Base-by-base conservation (phyloP, 1,140 invertebrate species). In the Ostrea edulis region DNA sequence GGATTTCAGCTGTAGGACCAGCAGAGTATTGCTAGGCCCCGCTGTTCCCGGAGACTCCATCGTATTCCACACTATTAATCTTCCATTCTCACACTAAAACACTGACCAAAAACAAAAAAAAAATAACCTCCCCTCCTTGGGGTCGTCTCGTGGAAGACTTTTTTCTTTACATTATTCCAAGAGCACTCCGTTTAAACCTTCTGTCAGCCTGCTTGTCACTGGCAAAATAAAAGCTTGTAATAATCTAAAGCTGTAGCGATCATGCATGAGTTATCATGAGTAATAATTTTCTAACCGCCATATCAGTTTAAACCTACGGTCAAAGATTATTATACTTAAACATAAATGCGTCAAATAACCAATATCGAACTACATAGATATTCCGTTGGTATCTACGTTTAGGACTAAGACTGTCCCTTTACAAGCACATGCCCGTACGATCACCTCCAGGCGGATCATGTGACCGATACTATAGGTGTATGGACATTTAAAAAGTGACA, bases 1-100 rank as follows among this genome's bases (percentile, higher is more conserved):
- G n/a, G 95, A 94, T 88, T 94, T 94, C 25, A 92, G 91, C 82
- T 95, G 92, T 11, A 94, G 90, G 14, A 94, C 92, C 82, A 93
- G 88, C 82, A 93, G 85, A 3, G 89, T 89, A 12, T 82, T 58
- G 29, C 82, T 82, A 35, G 83, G 83, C 3, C 68, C 68, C 7
- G 83, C 17, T 1, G 87, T 88, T 62, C 83, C 83, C 29, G 87
- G 87, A 51, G 71, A 82, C n/a, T 88, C 87, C 87, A 88, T 88
- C 77, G 12, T 71, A 29, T 52, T 81, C 54, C 53, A 58, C 53
- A 17, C 51, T 5, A 22, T 68, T n/a, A 35, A 29, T 9, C 22
- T 29, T 25, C 25, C 68, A 77, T 77, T 29, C 25, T 77, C 22
- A 77, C 68, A 77, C 68, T 77, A 77, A n/a, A 44, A 22, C 68